Conservation (phyloP, 2,797 vertebrate genomes). For the Tangara arthus region DNA sequence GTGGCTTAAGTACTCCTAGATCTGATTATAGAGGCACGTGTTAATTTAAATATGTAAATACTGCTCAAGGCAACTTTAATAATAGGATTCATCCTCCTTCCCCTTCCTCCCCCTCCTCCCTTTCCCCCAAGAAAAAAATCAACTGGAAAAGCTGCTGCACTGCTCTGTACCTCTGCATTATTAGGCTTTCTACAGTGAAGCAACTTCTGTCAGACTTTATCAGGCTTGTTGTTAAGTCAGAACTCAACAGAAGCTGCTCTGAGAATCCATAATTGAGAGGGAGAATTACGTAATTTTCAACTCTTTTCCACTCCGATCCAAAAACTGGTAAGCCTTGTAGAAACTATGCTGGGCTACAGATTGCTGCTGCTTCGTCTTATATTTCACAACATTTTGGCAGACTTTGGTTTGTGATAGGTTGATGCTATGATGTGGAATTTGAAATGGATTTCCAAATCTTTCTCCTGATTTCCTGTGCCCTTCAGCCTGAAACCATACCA, state of each 20-base stretch:
- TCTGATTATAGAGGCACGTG: slow-evolving; percentile 25
- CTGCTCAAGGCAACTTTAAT: slow-evolving; percentile 34
- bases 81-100: slow-evolving; percentile 48
- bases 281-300: slow-evolving; percentile 37
- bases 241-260: slow-evolving; percentile 34
- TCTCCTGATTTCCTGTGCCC: background rate
- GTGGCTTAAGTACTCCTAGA: slow-evolving; percentile 5
- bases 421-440: background rate
- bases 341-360: background rate
- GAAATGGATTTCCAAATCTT: background rate
- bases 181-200: slow-evolving; percentile 46
- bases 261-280: slow-evolving; percentile 35
- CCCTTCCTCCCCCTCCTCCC: background rate
- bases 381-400: background rate
- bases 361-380: background rate
- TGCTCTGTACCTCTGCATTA: slow-evolving; percentile 34
- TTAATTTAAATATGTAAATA: slow-evolving; percentile 46
- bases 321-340: slow-evolving; percentile 23
- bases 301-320: background rate
- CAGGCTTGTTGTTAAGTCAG: slow-evolving; percentile 41
- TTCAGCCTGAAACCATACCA: background rate
- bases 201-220: slow-evolving; percentile 39
- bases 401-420: background rate
- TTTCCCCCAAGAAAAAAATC: background rate
- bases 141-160: slow-evolving; percentile 24